phyloP scores from a whole-genome alignment of 2,888 invertebrate genomes.

The Tetrapedia diversipes region DNA sequence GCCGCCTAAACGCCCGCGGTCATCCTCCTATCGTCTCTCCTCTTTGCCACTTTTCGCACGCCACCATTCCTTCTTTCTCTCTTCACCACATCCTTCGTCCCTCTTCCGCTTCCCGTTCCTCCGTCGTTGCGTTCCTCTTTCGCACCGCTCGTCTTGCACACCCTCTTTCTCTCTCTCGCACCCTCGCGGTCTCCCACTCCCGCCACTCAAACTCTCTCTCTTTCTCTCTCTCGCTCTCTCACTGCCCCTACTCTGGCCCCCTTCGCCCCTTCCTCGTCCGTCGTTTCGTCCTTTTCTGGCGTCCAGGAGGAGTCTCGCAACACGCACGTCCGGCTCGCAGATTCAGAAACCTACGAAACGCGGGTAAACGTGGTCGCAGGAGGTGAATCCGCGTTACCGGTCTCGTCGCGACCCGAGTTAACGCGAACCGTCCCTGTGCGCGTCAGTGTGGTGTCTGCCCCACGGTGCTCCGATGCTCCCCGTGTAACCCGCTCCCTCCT shows the following conservation, averaged over 20 bases:
- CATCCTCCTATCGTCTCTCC: background rate
- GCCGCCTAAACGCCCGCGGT: slow-evolving; percentile 41
- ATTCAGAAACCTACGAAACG: slow-evolving; percentile 66
- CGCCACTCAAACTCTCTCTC: no score
- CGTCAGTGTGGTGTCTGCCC: slow-evolving; percentile 44
- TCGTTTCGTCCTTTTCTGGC: slow-evolving; percentile 55
- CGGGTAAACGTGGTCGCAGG: slow-evolving; percentile 63
- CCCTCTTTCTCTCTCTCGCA: slow-evolving; percentile 1
- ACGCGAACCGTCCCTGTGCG: slow-evolving; percentile 27
- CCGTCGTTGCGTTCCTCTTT: no score
- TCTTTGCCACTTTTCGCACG: background rate
- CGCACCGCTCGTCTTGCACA: no score
- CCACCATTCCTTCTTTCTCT: background rate
- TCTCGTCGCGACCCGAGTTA: slow-evolving; percentile 30
- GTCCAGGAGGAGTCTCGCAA: slow-evolving; percentile 49
- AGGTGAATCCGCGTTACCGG: slow-evolving; percentile 35
- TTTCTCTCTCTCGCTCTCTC: background rate
- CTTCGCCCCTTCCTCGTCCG: background rate
- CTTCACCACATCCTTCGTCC: background rate
- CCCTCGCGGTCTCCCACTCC: background rate
- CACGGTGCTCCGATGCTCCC: slow-evolving; percentile 23
- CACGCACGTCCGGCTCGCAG: slow-evolving; percentile 62
- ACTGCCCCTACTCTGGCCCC: background rate
- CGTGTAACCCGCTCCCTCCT: no score
- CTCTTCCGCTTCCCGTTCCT: background rate